phyloP scores from a whole-genome alignment of 2,888 invertebrate species.

The Ptilodon capucinus region DNA sequence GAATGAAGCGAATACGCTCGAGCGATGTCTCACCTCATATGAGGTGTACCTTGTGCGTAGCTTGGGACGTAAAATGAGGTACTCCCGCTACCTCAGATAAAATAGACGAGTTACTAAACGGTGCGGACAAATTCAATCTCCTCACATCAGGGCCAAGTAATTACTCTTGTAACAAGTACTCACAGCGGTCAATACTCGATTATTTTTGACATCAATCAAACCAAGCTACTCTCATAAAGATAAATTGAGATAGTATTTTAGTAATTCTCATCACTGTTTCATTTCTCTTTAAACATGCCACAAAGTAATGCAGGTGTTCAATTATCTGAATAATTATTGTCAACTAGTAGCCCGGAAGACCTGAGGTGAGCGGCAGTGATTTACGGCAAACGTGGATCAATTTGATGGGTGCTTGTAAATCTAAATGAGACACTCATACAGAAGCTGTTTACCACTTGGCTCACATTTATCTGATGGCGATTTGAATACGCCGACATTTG shows the following conservation, averaged over 20 bases:
- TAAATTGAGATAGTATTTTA: constrained; percentile 15
- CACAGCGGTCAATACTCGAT: constrained; percentile 34
- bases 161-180: constrained; percentile 53
- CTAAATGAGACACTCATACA: constrained; percentile 44
- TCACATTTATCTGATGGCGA: constrained; percentile 39
- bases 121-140: no score
- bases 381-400: constrained; percentile 43
- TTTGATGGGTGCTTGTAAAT: constrained; percentile 49
- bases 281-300: constrained; percentile 16
- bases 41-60: no score
- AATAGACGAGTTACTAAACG: no score
- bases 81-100: no score
- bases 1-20: no score
- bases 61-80: no score
- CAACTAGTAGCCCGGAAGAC: constrained; percentile 29
- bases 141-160: no score
- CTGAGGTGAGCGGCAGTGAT: constrained; percentile 42
- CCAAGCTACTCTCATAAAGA: constrained; percentile 3
- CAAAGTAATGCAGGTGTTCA: constrained; percentile 29
- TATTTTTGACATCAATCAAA: constrained; percentile 26
- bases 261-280: constrained; percentile 17
- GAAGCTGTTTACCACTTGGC: constrained; percentile 33
- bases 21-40: no score
- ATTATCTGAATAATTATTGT: constrained; percentile 32
- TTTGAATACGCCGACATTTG: constrained; percentile 39